A percentile compares a stretch with the other conserved stretches of the same genome.
Evolutionary conservation across 2,113 vertebrate genomes (phyloP).

Genomic region (Spilogale gracilis): DNA sequence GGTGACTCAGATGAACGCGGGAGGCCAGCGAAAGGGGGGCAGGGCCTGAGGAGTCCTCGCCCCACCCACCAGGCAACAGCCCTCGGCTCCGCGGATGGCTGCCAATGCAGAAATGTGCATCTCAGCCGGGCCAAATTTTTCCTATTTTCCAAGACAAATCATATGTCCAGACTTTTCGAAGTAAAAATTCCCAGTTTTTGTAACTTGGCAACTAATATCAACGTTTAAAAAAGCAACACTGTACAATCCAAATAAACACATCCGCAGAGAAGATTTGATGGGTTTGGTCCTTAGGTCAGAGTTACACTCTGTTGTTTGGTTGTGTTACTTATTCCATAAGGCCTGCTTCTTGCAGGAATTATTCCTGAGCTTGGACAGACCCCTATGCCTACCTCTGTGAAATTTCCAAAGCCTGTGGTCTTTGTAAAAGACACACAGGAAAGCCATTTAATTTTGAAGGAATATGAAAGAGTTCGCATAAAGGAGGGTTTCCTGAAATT

Average conservation of each 20-base stretch:
- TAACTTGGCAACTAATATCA: not conserved
- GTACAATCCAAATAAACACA: not conserved
- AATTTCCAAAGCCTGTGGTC: not conserved
- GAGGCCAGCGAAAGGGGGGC: not conserved
- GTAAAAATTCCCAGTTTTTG: not conserved
- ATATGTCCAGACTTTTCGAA: not conserved
- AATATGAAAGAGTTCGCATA: not conserved
- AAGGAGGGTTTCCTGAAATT: constrained; percentile 8
- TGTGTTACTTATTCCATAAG: not conserved
- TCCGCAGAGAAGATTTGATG: not conserved
- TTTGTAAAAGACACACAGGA: not conserved
- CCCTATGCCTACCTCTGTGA: not conserved
- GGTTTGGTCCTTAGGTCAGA: not conserved
- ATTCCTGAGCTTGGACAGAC: not conserved
- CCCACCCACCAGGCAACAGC: not conserved
- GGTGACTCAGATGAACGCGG: not conserved
- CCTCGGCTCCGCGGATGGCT: not conserved
- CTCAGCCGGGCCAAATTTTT: not conserved
- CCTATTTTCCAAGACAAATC: not conserved
- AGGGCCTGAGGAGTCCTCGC: accelerated
- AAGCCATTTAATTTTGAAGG: not conserved
- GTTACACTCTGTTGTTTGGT: not conserved
- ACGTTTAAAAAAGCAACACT: not conserved
- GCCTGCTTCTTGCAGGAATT: not conserved
- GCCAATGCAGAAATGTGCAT: not conserved